phyloP scores from a whole-genome alignment of 2,888 invertebrate species.

The Trachelus troglodyta region DNA sequence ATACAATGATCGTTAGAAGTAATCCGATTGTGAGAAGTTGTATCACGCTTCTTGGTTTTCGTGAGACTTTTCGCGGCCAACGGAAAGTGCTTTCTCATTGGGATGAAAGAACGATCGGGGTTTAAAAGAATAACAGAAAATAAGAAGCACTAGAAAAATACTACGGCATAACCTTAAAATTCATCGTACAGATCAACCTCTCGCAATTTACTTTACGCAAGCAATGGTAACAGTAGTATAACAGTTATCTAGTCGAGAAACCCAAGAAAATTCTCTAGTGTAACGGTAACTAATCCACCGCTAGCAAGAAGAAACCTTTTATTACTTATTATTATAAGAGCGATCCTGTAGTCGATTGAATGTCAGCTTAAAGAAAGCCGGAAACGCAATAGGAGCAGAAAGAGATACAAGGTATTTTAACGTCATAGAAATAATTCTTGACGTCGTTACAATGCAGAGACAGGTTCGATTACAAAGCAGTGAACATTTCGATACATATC shows the following conservation, averaged over 20 bases:
- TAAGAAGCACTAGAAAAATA: background rate
- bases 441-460: background rate
- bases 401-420: background rate
- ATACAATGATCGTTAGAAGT: background rate
- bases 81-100: background rate
- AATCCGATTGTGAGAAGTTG: background rate
- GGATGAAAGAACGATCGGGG: background rate
- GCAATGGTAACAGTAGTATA: background rate
- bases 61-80: background rate
- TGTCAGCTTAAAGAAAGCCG: background rate
- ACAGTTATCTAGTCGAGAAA: constrained; percentile 4
- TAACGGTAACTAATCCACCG: constrained; percentile 38
- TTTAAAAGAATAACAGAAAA: background rate
- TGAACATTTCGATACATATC: background rate
- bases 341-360: background rate
- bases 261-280: background rate
- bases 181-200: background rate
- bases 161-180: background rate
- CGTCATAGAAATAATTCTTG: background rate
- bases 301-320: constrained; percentile 29
- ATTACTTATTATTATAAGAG: constrained; percentile 30
- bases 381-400: background rate
- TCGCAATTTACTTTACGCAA: background rate
- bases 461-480: background rate
- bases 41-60: background rate